These are phyloP conservation scores for Irena cyanogastra DNA, from an alignment of 2,113 vertebrate genomes.

Conservation along the genomic window DNA sequence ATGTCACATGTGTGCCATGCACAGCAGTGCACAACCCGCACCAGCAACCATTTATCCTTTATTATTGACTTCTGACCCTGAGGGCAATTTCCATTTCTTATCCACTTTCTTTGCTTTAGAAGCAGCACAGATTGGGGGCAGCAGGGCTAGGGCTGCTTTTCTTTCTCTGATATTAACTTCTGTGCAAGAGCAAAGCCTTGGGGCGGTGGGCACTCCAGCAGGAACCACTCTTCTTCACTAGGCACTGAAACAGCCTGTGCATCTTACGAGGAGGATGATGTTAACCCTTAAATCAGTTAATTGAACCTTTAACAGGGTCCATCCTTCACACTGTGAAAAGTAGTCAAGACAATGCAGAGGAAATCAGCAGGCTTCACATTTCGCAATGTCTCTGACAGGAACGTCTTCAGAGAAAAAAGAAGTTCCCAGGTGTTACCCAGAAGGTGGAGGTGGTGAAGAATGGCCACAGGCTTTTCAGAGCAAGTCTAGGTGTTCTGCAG, in stretches of 20 bases:
- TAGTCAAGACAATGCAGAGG: not conserved
- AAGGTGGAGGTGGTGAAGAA: not conserved
- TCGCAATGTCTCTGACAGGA: not conserved
- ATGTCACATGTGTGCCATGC: not conserved
- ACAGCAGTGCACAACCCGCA: not conserved
- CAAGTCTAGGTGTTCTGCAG: not conserved
- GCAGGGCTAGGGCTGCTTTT: not conserved
- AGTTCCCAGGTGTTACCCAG: not conserved
- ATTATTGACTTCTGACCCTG: not conserved
- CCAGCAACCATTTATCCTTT: not conserved
- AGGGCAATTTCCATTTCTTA: conserved; percentile 46
- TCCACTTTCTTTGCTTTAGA: not conserved
- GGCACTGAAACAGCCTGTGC: not conserved
- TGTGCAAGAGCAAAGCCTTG: not conserved
- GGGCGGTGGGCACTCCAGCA: not conserved
- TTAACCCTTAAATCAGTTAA: not conserved
- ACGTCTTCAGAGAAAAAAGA: not conserved
- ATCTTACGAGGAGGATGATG: not conserved
- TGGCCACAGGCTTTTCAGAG: not conserved
- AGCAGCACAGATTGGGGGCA: not conserved
- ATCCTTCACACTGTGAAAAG: not conserved
- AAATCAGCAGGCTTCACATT: not conserved
- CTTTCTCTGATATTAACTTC: not conserved
- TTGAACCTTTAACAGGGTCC: not conserved
- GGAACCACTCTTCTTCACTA: not conserved